These are phyloP conservation scores for Artemisiospiza belli DNA, from an alignment of 2,113 vertebrate species.

Conservation along the genomic window DNA sequence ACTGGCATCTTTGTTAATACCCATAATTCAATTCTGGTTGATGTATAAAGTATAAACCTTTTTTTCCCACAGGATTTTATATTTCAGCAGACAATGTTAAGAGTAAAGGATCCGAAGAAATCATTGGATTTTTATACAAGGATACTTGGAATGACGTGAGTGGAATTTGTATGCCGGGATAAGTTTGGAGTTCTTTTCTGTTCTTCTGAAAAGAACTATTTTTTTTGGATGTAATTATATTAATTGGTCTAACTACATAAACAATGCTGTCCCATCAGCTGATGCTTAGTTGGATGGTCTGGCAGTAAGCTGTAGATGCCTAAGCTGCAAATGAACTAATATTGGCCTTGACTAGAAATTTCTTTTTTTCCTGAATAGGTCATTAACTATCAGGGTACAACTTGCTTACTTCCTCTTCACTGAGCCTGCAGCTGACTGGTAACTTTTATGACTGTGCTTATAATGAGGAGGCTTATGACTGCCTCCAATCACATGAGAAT, in stretches of 20 bases:
- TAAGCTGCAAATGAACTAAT: neutral
- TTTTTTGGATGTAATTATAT: neutral
- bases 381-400: neutral
- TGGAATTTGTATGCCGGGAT: constrained; percentile 1
- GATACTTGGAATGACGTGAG: constrained; percentile 97
- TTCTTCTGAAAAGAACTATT: neutral
- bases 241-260: neutral
- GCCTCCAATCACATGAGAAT: neutral
- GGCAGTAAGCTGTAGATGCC: neutral
- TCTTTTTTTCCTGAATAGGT: neutral
- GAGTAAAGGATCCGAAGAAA: constrained; percentile 94
- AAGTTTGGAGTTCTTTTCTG: neutral
- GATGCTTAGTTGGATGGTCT: neutral
- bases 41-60: neutral
- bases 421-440: neutral
- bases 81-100: constrained; percentile 97
- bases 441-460: neutral
- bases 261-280: neutral
- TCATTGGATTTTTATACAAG: constrained; percentile 98
- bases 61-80: constrained; percentile 84
- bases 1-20: neutral
- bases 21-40: neutral
- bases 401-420: neutral
- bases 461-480: neutral
- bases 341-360: neutral